Evolutionary conservation across 1,140 invertebrate genomes (phyloP), one percentile per base, ranked within the genome.

Genomic region (Cepaea nemoralis): DNA sequence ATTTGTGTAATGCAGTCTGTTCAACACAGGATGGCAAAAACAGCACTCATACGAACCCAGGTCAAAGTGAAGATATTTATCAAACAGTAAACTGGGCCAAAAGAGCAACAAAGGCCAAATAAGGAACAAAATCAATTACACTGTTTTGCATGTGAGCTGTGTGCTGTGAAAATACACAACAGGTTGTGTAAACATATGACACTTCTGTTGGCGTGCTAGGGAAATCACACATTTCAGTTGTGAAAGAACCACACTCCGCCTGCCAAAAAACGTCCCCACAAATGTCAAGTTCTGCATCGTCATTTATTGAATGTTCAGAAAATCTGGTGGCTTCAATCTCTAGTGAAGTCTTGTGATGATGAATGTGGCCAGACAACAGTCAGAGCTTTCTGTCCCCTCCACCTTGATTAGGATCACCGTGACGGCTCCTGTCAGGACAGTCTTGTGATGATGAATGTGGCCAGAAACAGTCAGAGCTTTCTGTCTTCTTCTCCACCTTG

Each of bases 401-500:
- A 10, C 31, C 31, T 75, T 48, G 73, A 70, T 40, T 24, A 75
- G 39, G 45, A 50, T 50, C 42, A 42, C 73, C 27, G 48, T 50
- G 42, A 75, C 22, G 31, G 45, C 8, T 75, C 73, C 73, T 75
- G 73, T 27, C 73, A 75, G 50, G 50, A 82, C 59, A 66, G n/a
- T n/a, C n/a, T n/a, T n/a, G n/a, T n/a, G n/a, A n/a, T n/a, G n/a
- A n/a, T n/a, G n/a, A n/a, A n/a, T n/a, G n/a, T n/a, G n/a, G n/a
- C n/a, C n/a, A 12, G n/a, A n/a, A 67, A 67, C n/a, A 67, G 63
- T n/a, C 63, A 14, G n/a, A 31, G 37, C 33, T 6, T 24, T 71
- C 69, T 8, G 40, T 35, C 16, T 73, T 73, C 70, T 50, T 50
- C 40, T 75, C 45, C 24, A 10, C 31, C 31, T 75, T 48, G 73